Conservation (phyloP, 2,797 vertebrate genomes). For the Ctenosaura bakeri region DNA sequence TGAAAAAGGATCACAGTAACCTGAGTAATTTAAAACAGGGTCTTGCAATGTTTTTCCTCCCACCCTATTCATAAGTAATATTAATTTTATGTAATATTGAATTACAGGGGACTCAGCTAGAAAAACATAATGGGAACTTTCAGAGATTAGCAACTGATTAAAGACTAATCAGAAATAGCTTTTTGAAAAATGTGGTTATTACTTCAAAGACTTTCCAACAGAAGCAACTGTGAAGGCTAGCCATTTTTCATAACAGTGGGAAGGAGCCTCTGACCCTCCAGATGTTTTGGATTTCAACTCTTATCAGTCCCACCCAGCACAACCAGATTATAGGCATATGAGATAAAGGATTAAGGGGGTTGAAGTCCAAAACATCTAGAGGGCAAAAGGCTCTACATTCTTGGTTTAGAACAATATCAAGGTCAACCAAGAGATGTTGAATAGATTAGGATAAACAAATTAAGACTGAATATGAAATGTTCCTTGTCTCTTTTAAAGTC, state of each 20-base stretch:
- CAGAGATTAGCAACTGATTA: constrained; percentile 9
- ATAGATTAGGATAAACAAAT: background rate
- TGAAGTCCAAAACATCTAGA: background rate
- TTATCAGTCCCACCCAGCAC: background rate
- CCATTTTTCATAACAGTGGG: background rate
- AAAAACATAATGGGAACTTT: constrained; percentile 67
- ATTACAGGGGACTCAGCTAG: constrained; percentile 68
- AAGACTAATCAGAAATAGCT: constrained; percentile 11
- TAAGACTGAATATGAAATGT: constrained; percentile 4
- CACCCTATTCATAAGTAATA: constrained; percentile 62
- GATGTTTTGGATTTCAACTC: background rate
- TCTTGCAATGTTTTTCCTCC: constrained; percentile 40
- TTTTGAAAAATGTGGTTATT: background rate
- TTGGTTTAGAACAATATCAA: background rate
- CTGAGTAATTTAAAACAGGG: background rate
- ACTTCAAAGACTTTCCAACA: constrained; percentile 5
- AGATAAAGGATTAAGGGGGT: background rate
- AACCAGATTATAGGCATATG: background rate
- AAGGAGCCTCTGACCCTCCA: background rate
- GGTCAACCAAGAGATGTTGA: background rate
- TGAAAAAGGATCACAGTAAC: background rate
- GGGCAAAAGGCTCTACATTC: background rate
- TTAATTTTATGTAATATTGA: constrained; percentile 68
- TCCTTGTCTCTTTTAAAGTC: background rate
- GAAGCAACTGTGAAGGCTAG: background rate